These are phyloP conservation scores for Acleris literana DNA, from an alignment of 2,888 invertebrate genomes.

Conservation along the genomic window DNA sequence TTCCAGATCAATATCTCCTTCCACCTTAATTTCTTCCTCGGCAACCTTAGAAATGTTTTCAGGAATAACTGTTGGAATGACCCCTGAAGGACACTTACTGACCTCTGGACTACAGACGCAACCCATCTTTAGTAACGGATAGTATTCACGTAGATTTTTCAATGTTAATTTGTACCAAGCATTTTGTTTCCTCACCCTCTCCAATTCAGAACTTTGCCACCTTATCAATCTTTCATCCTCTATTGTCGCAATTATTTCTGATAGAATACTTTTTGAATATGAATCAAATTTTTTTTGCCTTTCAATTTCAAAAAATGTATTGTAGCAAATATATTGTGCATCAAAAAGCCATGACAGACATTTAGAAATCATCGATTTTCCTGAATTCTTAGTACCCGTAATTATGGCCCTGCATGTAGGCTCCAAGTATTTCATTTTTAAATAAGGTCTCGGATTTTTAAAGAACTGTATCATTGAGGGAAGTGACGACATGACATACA, in stretches of 20 bases:
- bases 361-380: slow-evolving; percentile 83
- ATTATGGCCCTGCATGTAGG: slow-evolving; percentile 84
- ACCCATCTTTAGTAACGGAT: slow-evolving; percentile 44
- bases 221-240: slow-evolving; percentile 61
- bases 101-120: too few species aligned
- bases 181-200: slow-evolving; percentile 61
- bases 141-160: slow-evolving; percentile 50
- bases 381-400: slow-evolving; percentile 84
- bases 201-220: slow-evolving; percentile 68
- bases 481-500: slow-evolving; percentile 83
- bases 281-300: slow-evolving; percentile 56
- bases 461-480: slow-evolving; percentile 80
- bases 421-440: slow-evolving; percentile 82
- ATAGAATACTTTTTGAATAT: slow-evolving; percentile 62
- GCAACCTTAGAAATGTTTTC: slow-evolving; percentile 41
- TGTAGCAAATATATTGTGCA: slow-evolving; percentile 70
- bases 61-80: too few species aligned
- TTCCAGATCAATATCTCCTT: background rate
- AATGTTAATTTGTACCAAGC: slow-evolving; percentile 61
- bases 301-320: slow-evolving; percentile 52
- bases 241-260: slow-evolving; percentile 69
- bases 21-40: slow-evolving; percentile 26
- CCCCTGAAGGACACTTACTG: too few species aligned
- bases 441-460: slow-evolving; percentile 85
- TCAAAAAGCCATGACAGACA: slow-evolving; percentile 82